A percentile compares a stretch with the other conserved stretches of the same genome.
These are phyloP conservation scores for Hartigia nigra DNA, from an alignment of 2,888 invertebrate genomes.

Conservation along the genomic window DNA sequence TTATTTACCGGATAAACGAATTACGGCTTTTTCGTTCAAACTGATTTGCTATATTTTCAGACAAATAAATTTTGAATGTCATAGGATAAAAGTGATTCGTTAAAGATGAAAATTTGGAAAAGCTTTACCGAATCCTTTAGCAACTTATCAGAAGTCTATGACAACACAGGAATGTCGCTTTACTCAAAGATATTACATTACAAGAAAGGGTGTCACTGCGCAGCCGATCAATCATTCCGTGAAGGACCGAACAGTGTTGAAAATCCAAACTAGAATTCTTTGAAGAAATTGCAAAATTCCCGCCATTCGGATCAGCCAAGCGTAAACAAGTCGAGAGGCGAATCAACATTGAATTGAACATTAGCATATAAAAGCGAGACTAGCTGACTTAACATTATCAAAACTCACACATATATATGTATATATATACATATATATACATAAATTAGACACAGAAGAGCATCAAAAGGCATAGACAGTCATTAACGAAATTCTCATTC, in stretches of 20 bases:
- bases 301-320: conserved; percentile 27
- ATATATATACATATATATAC: no score
- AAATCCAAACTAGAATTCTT: background rate
- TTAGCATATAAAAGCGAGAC: conserved; percentile 35
- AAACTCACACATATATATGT: background rate
- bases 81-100: background rate
- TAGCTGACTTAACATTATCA: background rate
- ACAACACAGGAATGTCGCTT: conserved; percentile 8
- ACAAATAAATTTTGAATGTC: conserved; percentile 23
- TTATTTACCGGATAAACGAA: background rate
- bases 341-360: conserved; percentile 33
- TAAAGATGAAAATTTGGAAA: background rate
- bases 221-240: conserved; percentile 4
- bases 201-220: background rate
- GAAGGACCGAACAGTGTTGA: conserved; percentile 6
- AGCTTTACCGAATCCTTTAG: background rate
- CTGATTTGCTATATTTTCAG: conserved; percentile 6
- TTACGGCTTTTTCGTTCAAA: conserved; percentile 3
- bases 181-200: conserved; percentile 14
- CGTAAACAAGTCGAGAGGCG: conserved; percentile 29
- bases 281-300: conserved; percentile 14
- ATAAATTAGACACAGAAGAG: background rate
- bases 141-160: background rate
- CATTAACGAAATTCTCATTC: background rate
- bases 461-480: background rate